Percentiles rank a stretch among this genome's conserved stretches.
Evolutionary conservation across 2,888 invertebrate species (phyloP).

Genomic region (Crossocerus cetratus): DNA sequence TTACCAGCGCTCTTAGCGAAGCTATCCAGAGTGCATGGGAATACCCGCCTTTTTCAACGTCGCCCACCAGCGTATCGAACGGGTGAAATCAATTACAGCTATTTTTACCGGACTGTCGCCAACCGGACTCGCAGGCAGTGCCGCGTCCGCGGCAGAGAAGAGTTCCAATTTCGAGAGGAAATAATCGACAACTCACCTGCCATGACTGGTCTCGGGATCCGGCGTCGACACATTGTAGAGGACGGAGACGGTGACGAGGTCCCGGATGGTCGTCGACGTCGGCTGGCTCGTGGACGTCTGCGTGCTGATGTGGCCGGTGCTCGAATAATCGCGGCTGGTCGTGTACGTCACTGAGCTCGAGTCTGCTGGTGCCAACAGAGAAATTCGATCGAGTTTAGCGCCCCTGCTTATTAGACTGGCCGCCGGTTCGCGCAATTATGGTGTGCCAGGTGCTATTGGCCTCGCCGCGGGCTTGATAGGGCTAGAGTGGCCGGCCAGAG

Average conservation of each 20-base stretch:
- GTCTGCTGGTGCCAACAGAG: slow-evolving; percentile 58
- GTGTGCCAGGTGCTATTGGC: slow-evolving; percentile 30
- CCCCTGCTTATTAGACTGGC: slow-evolving; percentile 2
- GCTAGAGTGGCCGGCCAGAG: slow-evolving; percentile 9
- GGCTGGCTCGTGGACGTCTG: slow-evolving; percentile 63
- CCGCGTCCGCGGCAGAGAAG: no score
- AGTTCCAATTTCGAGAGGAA: no score
- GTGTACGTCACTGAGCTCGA: slow-evolving; percentile 72
- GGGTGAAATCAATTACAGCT: no score
- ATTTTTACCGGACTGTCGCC: no score
- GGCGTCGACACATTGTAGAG: slow-evolving; percentile 68
- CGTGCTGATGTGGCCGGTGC: slow-evolving; percentile 66
- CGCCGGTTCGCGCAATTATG: slow-evolving; percentile 42
- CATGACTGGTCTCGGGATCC: slow-evolving; percentile 68
- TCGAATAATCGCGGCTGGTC: slow-evolving; percentile 68
- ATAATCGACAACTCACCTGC: slow-evolving; percentile 60
- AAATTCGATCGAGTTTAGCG: background rate
- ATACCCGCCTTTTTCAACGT: no score
- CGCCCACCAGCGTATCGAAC: no score
- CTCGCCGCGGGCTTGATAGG: slow-evolving; percentile 25
- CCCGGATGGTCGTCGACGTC: slow-evolving; percentile 63
- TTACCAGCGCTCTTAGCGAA: no score
- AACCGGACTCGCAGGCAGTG: no score
- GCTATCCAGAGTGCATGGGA: no score
- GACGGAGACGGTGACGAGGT: slow-evolving; percentile 69